Evolutionary conservation across 2,113 vertebrate genomes (phyloP).

Genomic region (Tragelaphus strepsiceros): DNA sequence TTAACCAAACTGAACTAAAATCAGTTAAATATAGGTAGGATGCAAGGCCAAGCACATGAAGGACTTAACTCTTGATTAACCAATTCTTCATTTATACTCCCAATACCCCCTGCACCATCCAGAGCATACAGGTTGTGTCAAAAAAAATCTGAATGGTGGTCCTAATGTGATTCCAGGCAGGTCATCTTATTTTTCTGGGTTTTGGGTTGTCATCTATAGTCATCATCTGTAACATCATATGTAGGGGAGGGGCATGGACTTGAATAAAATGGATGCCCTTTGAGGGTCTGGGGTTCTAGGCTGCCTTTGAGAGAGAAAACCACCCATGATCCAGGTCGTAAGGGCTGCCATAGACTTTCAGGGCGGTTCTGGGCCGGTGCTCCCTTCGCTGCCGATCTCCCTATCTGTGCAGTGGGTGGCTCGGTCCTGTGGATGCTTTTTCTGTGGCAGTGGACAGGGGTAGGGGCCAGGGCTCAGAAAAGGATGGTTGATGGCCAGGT

Average conservation of each 20-base stretch:
- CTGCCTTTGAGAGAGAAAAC: background rate
- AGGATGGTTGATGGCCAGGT: too few relatives aligned
- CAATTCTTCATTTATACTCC: rapidly evolving
- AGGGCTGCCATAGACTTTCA: background rate
- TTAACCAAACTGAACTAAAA: background rate
- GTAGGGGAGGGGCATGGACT: background rate
- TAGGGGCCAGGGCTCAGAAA: background rate
- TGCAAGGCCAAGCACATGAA: rapidly evolving
- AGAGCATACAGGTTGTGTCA: background rate
- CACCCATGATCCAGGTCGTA: background rate
- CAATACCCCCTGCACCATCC: background rate
- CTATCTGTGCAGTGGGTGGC: background rate
- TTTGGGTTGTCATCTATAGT: background rate
- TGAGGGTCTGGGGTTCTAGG: background rate
- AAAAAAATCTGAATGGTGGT: background rate
- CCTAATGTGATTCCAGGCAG: background rate
- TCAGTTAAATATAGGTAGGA: background rate
- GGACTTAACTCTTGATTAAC: background rate
- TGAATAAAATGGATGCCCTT: background rate
- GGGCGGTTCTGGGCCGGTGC: background rate
- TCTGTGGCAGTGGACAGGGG: background rate
- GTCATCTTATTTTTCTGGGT: background rate
- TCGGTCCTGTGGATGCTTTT: background rate
- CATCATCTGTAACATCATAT: background rate
- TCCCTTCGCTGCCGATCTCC: background rate